Evolutionary conservation across 2,888 invertebrate genomes (phyloP), one percentile per base, ranked within the genome.

Genomic region (Agrilus mali): DNA sequence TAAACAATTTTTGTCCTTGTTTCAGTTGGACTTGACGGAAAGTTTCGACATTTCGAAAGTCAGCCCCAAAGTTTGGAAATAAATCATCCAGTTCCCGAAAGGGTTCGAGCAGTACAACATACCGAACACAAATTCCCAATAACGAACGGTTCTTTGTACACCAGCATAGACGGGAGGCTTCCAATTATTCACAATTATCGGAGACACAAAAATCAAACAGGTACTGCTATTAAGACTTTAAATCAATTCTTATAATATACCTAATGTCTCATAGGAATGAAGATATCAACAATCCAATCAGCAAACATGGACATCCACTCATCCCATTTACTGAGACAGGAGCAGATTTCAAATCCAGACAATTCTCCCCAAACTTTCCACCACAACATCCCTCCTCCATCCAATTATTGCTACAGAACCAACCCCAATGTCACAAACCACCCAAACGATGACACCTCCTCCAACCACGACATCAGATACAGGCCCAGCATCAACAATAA

Each of bases 131-230:
- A 75, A 54, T 75, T 77, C 58, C 75, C 75, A 7, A 68, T 76
- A 47, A 75, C 75, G 15, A 75, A 74, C 54, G 75, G 75, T 34
- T 75, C 75, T 7, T 63, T 75, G 35, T 74, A 74, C 54, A 67
- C 67, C 20, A 66, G 65, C 49, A 66, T 67, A 35, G 67, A 67
- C 51, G 75, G 74, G 7, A 59, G 74, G 46, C 60, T 74, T 50
- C 75, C 74, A 42, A 71, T 69, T 15, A 64, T 70, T 33, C 70
- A 70, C 47, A 69, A 70, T 53, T 70, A 70, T 51, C 55, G 70
- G 42, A 54, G 69, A 47, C 64, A 64, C 47, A 60, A 61, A 52
- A 65, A 66, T 46, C 49, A 44, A 51, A 52, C 56, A 50, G 55
- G 60, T 60, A 47, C 47, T n/a, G n/a, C n/a, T n/a, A n/a, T n/a